Evolutionary conservation across 1,140 invertebrate genomes (phyloP), one percentile per base, ranked within the genome.

Genomic region (Onthophagus taurus): DNA sequence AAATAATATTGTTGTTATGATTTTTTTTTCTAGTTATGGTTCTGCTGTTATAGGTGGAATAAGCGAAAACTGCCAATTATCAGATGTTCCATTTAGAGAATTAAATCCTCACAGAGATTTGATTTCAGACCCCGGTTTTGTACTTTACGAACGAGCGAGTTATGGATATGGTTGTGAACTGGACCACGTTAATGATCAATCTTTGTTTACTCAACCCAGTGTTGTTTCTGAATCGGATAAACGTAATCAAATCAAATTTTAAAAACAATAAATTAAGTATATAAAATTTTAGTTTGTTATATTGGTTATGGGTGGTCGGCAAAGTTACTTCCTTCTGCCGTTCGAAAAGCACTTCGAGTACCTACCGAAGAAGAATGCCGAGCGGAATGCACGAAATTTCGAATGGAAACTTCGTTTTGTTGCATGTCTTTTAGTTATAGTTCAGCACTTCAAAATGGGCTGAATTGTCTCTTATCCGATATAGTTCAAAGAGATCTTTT

Each of bases 121-220:
- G 0, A 64, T 72, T 0, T 65, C 73, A 8, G 77, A 80, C 58
- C 59, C 66, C 0, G 71, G 75, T 0, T 82, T 81, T 26, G 83
- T 86, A 58, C 66, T 87, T 14, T 88, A 85, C 45, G 77, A 85
- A 38, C 65, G 83, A 31, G 83, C 81, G 0, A 86, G 83, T 58
- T 86, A 80, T 50, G 83, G 83, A 0, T 72, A 81, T 36, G 84
- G 83, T 1, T 86, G 84, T 48, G 82, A 86, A 59, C 74, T 80
- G 1, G 70, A 75, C 53, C 71, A 63, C 33, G 60, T 60, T n/a
- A n/a, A n/a, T n/a, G n/a, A n/a, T n/a, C n/a, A n/a, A n/a, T 4
- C 17, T 30, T 16, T 18, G 11, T 31, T 8, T 43, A 31, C 19
- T 31, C 3, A 33, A 37, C 35, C 35, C 20, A 21, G 16, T 12